Evolutionary conservation across 1,140 invertebrate species (phyloP), one percentile per base, ranked within the genome.

Genomic region (Drosophila asahinai): DNA sequence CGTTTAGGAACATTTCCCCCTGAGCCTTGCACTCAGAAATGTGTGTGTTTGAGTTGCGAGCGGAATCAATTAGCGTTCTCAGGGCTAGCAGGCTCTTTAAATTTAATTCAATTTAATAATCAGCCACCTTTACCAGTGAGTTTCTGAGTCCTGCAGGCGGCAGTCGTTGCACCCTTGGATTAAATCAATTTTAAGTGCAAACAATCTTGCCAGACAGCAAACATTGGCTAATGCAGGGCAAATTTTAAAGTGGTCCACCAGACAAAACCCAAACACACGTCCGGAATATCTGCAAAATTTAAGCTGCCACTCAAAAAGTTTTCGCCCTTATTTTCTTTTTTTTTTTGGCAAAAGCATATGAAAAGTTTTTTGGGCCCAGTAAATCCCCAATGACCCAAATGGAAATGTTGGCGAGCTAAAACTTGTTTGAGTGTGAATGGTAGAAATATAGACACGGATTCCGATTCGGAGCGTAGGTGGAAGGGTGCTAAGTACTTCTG

Each of bases 331-430:
- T 27, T 27, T 54, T 63, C 3, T 25, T 14, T 51, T 42, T 43
- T 27, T 36, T 3, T 4, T 45, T 47, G 47, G 66, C 61, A 66
- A 54, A 65, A 45, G 61, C 66, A 66, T 70, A 70, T 70, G 66
- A 27, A 72, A 58, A 72, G 19, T 57, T 72, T 25, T 71, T 71
- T 11, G 40, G 33, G 25, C 33, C 25, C 65, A 38, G 43, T 71
- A 72, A 72, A 59, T 72, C 54, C 45, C 67, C 70, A 72, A 72
- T 72, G 54, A 61, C 54, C 70, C 30, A 52, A 72, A 73, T 72
- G 42, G 47, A 72, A 73, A 49, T 72, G 67, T 42, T 52, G 57
- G 45, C 27, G 22, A 42, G 40, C 66, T 27, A 38, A 51, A 73
- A 60, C 27, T 43, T 72, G 47, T 60, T 11, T 42, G 27, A 42